A percentile compares a stretch with the other conserved stretches of the same genome.
phyloP scores from a whole-genome alignment of 2,888 invertebrate genomes.

The Tethea ocularis region DNA sequence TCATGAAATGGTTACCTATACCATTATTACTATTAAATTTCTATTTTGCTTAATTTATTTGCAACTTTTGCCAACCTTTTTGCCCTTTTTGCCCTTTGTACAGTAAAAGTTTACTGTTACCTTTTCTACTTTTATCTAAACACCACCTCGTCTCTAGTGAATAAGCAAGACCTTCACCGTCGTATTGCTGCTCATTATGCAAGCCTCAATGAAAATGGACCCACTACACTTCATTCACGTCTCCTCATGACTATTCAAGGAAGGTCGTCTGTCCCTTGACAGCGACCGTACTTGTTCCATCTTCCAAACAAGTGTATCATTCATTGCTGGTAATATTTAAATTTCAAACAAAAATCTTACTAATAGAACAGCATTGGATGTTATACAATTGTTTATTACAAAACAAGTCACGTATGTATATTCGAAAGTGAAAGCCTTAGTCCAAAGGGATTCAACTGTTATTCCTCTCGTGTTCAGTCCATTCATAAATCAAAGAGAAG shows the following conservation, averaged over 20 bases:
- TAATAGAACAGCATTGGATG: constrained; percentile 29
- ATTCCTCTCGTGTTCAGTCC: constrained; percentile 42
- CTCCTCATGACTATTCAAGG: constrained; percentile 49
- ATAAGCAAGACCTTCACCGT: background rate
- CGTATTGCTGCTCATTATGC: constrained; percentile 7
- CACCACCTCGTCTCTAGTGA: background rate
- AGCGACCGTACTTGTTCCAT: constrained; percentile 23
- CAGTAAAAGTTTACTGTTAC: background rate
- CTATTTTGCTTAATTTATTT: background rate
- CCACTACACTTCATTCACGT: constrained; percentile 37
- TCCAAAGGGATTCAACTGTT: constrained; percentile 45
- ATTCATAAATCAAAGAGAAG: constrained; percentile 51
- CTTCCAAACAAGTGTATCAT: constrained; percentile 24
- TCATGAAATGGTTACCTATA: no score
- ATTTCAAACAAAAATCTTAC: constrained; percentile 24
- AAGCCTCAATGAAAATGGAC: constrained; percentile 22
- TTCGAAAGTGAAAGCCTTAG: constrained; percentile 54
- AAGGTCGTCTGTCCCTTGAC: constrained; percentile 36
- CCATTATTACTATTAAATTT: background rate
- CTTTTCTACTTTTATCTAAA: background rate
- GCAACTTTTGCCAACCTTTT: background rate
- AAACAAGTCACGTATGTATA: constrained; percentile 44
- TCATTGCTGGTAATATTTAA: constrained; percentile 33
- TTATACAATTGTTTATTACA: constrained; percentile 21
- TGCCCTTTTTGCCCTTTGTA: background rate